A percentile compares a stretch with the other conserved stretches of the same genome.
These are phyloP conservation scores for Acanthosoma haemorrhoidale DNA, from an alignment of 2,888 invertebrate genomes.

Conservation along the genomic window DNA sequence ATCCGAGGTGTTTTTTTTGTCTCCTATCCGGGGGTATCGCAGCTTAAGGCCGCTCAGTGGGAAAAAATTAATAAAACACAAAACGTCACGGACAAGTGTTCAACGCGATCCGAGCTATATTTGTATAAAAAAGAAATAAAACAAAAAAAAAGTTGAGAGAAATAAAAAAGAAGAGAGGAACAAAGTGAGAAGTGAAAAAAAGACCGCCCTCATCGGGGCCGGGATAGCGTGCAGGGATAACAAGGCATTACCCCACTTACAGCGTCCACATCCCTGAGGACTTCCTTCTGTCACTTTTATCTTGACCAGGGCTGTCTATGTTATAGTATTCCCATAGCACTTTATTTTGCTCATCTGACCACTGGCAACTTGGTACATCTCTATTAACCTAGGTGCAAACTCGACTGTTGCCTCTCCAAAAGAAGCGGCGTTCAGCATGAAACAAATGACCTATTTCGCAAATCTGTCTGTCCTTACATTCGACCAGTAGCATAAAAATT, in stretches of 20 bases:
- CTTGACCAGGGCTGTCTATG: neutral
- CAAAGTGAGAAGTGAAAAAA: conserved; percentile 11
- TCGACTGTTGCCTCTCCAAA: too few relatives aligned
- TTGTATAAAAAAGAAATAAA: neutral
- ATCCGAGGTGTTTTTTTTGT: conserved; percentile 10
- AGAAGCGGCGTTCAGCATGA: too few relatives aligned
- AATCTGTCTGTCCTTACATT: too few relatives aligned
- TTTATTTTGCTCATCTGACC: neutral
- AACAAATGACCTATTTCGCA: too few relatives aligned
- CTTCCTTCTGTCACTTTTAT: neutral
- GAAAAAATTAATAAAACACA: conserved; percentile 19
- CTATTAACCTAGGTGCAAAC: too few relatives aligned
- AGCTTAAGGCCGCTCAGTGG: conserved; percentile 9
- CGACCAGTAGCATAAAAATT: too few relatives aligned
- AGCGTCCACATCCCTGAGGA: neutral
- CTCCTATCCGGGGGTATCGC: neutral
- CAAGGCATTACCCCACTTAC: conserved; percentile 10
- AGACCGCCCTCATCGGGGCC: neutral
- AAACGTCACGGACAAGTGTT: conserved; percentile 20
- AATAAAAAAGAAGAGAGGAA: neutral
- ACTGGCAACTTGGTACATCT: too few relatives aligned
- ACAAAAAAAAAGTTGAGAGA: neutral
- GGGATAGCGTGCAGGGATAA: conserved; percentile 2
- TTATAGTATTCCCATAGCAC: too few relatives aligned
- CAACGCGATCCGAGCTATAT: neutral